A percentile compares a stretch with the other conserved stretches of the same genome.
phyloP scores from a whole-genome alignment of 2,888 invertebrate species.

The Lasioglossum figueresi region DNA sequence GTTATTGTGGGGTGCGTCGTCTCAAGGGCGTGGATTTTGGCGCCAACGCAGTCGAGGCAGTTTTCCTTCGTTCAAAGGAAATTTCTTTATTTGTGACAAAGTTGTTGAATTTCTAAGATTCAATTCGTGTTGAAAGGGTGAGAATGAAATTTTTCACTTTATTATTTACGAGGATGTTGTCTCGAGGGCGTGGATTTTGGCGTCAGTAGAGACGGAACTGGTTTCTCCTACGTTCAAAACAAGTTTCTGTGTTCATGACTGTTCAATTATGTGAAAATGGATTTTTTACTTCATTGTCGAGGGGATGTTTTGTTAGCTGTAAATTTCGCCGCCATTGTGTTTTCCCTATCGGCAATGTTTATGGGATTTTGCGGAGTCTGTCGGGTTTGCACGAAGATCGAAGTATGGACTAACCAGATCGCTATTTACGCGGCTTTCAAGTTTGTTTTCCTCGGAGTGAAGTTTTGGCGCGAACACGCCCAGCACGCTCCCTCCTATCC shows the following conservation, averaged over 20 bases:
- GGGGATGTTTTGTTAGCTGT: not conserved
- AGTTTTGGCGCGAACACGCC: constrained; percentile 23
- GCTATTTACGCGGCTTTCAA: constrained; percentile 3
- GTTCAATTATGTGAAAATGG: not conserved
- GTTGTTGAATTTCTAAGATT: not conserved
- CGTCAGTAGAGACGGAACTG: not conserved
- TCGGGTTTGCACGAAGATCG: not conserved
- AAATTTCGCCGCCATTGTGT: not conserved
- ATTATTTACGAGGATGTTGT: not conserved
- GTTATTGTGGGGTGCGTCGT: not conserved
- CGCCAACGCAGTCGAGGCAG: not conserved
- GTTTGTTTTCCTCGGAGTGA: constrained; percentile 4
- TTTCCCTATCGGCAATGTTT: not conserved
- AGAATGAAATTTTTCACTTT: not conserved
- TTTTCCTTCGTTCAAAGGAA: not conserved
- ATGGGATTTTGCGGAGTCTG: not conserved
- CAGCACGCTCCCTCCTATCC: constrained; percentile 4
- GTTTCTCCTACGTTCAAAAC: not conserved
- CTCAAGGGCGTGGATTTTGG: constrained; percentile 13
- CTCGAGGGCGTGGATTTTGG: constrained; percentile 3
- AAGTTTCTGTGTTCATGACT: not conserved
- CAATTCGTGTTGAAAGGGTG: not conserved
- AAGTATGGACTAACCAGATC: constrained; percentile 1
- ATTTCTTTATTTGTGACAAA: not conserved
- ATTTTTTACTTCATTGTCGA: not conserved